Conservation (phyloP, 2,797 vertebrate species). For the Sebastes steindachneri region DNA sequence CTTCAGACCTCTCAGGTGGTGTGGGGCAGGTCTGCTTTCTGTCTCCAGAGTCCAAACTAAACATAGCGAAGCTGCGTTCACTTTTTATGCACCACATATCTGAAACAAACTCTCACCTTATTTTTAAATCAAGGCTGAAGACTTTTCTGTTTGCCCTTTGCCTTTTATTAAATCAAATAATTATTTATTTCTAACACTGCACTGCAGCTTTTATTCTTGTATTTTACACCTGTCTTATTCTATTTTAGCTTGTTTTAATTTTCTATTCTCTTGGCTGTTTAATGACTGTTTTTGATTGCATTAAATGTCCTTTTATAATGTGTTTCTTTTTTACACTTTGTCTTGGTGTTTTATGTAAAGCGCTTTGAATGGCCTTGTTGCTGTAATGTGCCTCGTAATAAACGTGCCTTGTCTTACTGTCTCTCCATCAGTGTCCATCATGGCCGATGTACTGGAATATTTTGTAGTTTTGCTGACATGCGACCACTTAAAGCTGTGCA, state of each 20-base stretch:
- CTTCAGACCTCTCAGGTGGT: not conserved
- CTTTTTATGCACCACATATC: not conserved
- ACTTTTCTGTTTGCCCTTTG: not conserved
- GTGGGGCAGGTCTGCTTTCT: not conserved
- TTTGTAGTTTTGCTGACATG: constrained; percentile 24
- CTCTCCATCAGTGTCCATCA: constrained; percentile 7
- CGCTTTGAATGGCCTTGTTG: not conserved
- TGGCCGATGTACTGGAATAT: not conserved
- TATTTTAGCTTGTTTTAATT: not conserved
- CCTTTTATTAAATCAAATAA: not conserved
- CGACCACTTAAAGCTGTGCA: constrained; percentile 19
- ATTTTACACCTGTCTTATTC: not conserved
- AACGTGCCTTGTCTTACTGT: not conserved
- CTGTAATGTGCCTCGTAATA: not conserved
- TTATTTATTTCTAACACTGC: not conserved
- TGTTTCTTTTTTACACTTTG: not conserved
- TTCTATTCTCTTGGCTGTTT: not conserved
- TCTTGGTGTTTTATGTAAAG: not conserved
- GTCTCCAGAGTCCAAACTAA: not conserved
- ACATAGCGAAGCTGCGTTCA: not conserved
- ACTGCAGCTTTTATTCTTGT: not conserved
- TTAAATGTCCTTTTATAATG: not conserved
- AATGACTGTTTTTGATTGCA: not conserved
- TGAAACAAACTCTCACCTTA: not conserved
- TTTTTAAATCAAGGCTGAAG: not conserved